phyloP scores from a whole-genome alignment of 2,113 vertebrate species.

The Rissa tridactyla region DNA sequence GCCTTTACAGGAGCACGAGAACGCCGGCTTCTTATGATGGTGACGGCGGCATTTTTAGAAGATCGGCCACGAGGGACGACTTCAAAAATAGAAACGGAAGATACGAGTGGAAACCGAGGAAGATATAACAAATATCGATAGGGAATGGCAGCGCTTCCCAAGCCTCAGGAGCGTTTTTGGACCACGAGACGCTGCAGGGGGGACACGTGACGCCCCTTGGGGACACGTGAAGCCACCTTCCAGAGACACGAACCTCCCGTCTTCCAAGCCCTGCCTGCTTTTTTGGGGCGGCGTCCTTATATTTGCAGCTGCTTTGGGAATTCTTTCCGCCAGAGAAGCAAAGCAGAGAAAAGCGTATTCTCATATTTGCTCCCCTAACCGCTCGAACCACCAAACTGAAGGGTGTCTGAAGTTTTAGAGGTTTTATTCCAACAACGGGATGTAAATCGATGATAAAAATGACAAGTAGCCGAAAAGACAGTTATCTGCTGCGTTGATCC shows the following conservation, averaged over 20 bases:
- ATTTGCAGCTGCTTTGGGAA: background rate
- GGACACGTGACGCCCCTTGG: rapidly evolving
- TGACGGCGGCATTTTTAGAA: background rate
- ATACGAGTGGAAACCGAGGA: rapidly evolving
- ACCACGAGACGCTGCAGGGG: rapidly evolving
- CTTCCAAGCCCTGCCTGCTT: background rate
- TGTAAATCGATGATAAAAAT: rapidly evolving
- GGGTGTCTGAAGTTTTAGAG: rapidly evolving
- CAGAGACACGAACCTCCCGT: background rate
- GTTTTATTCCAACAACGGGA: background rate
- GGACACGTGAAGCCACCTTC: background rate
- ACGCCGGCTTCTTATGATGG: rapidly evolving
- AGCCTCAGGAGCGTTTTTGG: rapidly evolving
- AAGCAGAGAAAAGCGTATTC: background rate
- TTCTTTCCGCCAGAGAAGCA: background rate
- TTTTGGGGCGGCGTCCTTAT: background rate
- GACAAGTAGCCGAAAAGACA: rapidly evolving
- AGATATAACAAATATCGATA: rapidly evolving
- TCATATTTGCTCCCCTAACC: background rate
- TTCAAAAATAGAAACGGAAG: background rate
- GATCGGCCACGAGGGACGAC: background rate
- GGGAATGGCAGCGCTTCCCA: background rate
- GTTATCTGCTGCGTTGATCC: background rate
- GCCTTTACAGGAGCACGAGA: rapidly evolving
- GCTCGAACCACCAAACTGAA: background rate